phyloP scores from a whole-genome alignment of 1,140 invertebrate genomes.

The Drosophila nigromelanica region DNA sequence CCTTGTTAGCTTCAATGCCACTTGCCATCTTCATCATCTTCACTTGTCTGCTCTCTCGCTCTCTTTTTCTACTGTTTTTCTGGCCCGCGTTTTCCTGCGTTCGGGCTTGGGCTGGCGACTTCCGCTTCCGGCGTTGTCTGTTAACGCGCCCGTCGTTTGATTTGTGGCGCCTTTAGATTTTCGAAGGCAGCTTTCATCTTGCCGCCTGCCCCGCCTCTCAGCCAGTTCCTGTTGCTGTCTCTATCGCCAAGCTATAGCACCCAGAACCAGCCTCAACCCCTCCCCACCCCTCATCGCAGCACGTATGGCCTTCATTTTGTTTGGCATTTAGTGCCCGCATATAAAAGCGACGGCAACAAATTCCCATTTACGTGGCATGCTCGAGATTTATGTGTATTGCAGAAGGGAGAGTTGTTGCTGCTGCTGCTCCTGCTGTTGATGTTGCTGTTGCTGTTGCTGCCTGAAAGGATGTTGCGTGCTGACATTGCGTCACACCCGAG shows the following conservation, averaged over 20 bases:
- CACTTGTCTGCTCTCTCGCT: conserved; percentile 2
- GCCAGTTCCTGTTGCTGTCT: conserved; percentile 3
- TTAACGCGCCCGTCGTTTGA: conserved; percentile 48
- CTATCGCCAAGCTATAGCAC: too few species aligned
- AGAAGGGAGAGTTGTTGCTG: conserved; percentile 7
- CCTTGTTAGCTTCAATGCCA: conserved; percentile 40
- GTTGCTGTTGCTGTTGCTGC: neutral
- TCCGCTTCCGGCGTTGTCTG: conserved; percentile 58
- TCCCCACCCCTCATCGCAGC: neutral
- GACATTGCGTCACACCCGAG: conserved; percentile 39
- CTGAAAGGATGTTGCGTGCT: conserved; percentile 60
- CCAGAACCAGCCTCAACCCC: too few species aligned
- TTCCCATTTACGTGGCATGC: conserved; percentile 66
- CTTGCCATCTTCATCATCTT: conserved; percentile 58
- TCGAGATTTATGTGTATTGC: conserved; percentile 57
- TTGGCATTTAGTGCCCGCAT: conserved; percentile 59
- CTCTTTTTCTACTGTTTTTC: neutral
- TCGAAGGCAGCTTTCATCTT: conserved; percentile 31
- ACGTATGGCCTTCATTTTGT: conserved; percentile 47
- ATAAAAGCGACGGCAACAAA: conserved; percentile 61
- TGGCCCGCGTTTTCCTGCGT: neutral
- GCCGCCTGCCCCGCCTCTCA: neutral
- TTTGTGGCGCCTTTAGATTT: conserved; percentile 60
- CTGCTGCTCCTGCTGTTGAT: too few species aligned
- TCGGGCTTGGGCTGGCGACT: conserved; percentile 30